These are phyloP conservation scores for Toxonevra muliebris DNA, from an alignment of 2,888 invertebrate species.

Conservation along the genomic window DNA sequence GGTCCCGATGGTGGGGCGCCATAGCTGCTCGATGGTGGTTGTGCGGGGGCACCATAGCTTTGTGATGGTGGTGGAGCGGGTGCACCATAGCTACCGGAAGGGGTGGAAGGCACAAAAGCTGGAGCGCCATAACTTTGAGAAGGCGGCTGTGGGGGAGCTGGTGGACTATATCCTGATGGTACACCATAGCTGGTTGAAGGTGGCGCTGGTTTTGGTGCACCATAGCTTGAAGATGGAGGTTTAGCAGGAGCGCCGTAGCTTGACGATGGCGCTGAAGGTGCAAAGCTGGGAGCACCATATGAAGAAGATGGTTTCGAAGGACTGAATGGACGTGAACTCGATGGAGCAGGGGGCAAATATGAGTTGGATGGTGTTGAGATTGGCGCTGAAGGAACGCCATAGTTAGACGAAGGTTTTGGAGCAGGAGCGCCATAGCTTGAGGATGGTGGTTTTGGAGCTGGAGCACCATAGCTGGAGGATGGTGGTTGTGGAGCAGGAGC, in stretches of 20 bases:
- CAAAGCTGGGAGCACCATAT: constrained; percentile 63
- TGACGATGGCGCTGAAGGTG: constrained; percentile 44
- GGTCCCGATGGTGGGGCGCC: constrained; percentile 50
- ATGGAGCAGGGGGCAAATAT: constrained; percentile 45
- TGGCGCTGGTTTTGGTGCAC: constrained; percentile 55
- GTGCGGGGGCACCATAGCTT: constrained; percentile 43
- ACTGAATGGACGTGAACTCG: constrained; percentile 59
- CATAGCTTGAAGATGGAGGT: constrained; percentile 45
- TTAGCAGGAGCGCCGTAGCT: constrained; percentile 64
- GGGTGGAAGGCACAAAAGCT: constrained; percentile 25
- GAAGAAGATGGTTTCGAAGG: constrained; percentile 43
- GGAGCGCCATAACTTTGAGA: constrained; percentile 66
- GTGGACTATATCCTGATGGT: constrained; percentile 45
- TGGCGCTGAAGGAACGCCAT: constrained; percentile 48
- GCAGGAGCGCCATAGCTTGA: constrained; percentile 54
- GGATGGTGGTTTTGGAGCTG: constrained; percentile 42
- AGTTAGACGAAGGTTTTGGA: constrained; percentile 49
- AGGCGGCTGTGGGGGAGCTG: constrained; percentile 53
- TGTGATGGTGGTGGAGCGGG: constrained; percentile 34
- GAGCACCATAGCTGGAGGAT: constrained; percentile 44
- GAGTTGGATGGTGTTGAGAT: constrained; percentile 60
- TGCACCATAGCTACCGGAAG: constrained; percentile 55
- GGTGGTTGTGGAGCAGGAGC: constrained; percentile 58
- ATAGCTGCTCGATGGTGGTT: constrained; percentile 48
- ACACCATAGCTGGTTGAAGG: constrained; percentile 43